phyloP scores from a whole-genome alignment of 2,113 vertebrate genomes.

The Lagopus leucura region DNA sequence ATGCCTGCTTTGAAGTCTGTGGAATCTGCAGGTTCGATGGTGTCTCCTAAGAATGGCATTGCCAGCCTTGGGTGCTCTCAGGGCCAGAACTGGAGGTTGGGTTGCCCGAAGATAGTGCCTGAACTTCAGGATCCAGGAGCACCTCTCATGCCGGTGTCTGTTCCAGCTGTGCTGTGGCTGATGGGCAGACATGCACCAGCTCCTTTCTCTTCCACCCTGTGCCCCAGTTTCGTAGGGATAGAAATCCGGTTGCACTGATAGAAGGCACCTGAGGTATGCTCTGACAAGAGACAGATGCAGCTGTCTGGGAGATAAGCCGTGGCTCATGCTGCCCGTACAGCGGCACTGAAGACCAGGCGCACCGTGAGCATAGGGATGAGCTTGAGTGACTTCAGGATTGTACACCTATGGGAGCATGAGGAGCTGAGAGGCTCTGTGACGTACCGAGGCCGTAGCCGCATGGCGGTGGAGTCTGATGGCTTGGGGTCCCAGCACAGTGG shows the following conservation, averaged over 20 bases:
- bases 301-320: background rate
- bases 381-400: background rate
- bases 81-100: too few relatives aligned
- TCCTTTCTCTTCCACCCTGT: background rate
- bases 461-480: background rate
- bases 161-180: background rate
- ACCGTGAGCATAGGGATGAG: background rate
- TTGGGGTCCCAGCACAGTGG: background rate
- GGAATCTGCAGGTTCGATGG: too few relatives aligned
- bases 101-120: background rate
- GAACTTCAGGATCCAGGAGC: background rate
- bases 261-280: background rate
- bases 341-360: background rate
- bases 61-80: background rate
- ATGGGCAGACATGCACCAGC: background rate
- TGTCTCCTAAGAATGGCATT: background rate
- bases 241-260: background rate
- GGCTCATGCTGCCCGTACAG: background rate
- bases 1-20: background rate
- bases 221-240: background rate
- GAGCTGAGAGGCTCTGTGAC: background rate
- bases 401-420: fast-evolving
- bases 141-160: fast-evolving
- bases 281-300: background rate
- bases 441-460: background rate